phyloP scores from a whole-genome alignment of 2,797 vertebrate species.

The Decapterus maruadsi region DNA sequence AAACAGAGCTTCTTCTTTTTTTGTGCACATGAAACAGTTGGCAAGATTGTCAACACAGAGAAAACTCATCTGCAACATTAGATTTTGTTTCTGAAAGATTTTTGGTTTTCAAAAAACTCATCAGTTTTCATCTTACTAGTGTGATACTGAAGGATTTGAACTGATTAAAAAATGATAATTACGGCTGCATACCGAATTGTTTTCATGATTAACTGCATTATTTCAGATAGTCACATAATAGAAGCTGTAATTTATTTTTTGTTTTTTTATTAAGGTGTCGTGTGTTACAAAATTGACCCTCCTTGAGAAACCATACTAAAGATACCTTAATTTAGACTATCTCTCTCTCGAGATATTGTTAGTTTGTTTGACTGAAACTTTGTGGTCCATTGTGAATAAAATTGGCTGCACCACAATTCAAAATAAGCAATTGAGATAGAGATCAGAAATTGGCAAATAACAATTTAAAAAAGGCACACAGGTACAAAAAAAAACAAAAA shows the following conservation, averaged over 20 bases:
- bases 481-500: not conserved
- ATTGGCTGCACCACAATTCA: not conserved
- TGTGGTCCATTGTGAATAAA: not conserved
- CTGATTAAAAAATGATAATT: too few relatives aligned
- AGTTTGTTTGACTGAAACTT: not conserved
- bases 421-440: not conserved
- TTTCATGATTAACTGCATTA: not conserved
- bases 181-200: too few relatives aligned
- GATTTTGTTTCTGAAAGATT: not conserved
- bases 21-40: not conserved
- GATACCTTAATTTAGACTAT: too few relatives aligned
- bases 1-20: not conserved
- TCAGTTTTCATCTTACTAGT: not conserved
- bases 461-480: not conserved
- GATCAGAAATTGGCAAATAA: not conserved
- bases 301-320: too few relatives aligned
- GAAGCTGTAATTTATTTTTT: too few relatives aligned
- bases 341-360: too few relatives aligned
- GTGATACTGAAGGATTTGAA: not conserved
- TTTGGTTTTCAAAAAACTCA: not conserved
- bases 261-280: too few relatives aligned
- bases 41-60: not conserved
- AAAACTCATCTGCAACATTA: not conserved
- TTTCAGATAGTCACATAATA: not conserved
- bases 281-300: too few relatives aligned